phyloP scores from a whole-genome alignment of 2,888 invertebrate species.

The Cephus spinipes region DNA sequence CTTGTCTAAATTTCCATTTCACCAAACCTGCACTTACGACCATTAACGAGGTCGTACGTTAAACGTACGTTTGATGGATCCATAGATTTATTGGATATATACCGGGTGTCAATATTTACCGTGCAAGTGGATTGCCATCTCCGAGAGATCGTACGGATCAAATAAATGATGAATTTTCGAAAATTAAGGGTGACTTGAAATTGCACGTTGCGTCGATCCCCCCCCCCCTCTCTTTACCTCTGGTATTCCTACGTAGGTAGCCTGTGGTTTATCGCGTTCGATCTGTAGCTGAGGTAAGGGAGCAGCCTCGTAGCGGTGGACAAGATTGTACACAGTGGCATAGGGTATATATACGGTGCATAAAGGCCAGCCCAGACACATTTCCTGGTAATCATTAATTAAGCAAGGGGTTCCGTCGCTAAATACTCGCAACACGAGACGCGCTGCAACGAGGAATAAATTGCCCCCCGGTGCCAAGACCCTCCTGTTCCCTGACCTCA shows the following conservation, averaged over 20 bases:
- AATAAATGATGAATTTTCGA: neutral
- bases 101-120: neutral
- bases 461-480: conserved; percentile 19
- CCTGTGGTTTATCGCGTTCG: conserved; percentile 36
- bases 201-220: neutral
- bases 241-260: neutral
- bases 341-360: conserved; percentile 39
- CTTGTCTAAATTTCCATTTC: neutral
- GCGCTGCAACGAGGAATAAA: conserved; percentile 34
- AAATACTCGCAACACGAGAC: conserved; percentile 46
- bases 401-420: conserved; percentile 56
- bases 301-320: conserved; percentile 1
- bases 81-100: too few relatives aligned
- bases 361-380: conserved; percentile 58
- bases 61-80: neutral
- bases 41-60: neutral
- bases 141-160: neutral
- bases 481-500: neutral
- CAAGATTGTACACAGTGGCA: conserved; percentile 25
- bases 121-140: neutral
- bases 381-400: conserved; percentile 66
- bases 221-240: neutral
- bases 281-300: conserved; percentile 33
- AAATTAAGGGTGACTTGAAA: neutral
- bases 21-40: neutral